Evolutionary conservation across 2,797 vertebrate species (phyloP), one percentile per base, ranked within the genome.

Genomic region (Vipera latastei): DNA sequence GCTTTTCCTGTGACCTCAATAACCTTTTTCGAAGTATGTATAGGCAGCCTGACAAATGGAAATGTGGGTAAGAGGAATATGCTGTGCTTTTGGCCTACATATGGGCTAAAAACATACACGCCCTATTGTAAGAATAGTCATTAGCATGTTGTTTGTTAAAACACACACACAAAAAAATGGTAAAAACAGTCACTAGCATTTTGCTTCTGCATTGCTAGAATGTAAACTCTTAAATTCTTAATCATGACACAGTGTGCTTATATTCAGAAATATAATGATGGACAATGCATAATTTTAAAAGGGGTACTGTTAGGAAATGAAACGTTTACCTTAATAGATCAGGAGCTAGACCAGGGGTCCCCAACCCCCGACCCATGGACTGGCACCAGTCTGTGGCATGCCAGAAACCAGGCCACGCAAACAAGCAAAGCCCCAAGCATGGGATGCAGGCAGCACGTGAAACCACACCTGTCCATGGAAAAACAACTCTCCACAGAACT

Each of bases 21-120:
- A 2, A 0, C 83, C 88, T 89, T 96, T 83, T 26, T 86, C 56
- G 91, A 89, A 32, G n/a, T 12, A 91, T 57, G 89, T 91, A 26
- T 78, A 6, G 8, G 2, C 38, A 93, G 20, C 0, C 13, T 94
- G 60, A 83, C 90, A 88, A 95, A 95, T 73, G 85, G 56, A 94
- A 93, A 51, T 93, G 4, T 9, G 88, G 4, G 3, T 92, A 22
- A 53, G 83, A 94, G 5, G 6, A 11, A 86, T 90, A 69, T 90
- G 69, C 60, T 38, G 89, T 95, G 89, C 44, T 94, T 96, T 94
- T 93, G n/a, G 38, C 87, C 56, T 92, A 59, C 4, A 91, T 91
- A 56, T 65, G 91, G 11, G n/a, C 9, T 93, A 94, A 95, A 16
- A 91, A 25, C 8, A 2, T 7, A 44, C 69, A 20, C 3, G 8